Evolutionary conservation across 1,140 invertebrate species (phyloP).

Genomic region (Lepidotrigona ventralis): DNA sequence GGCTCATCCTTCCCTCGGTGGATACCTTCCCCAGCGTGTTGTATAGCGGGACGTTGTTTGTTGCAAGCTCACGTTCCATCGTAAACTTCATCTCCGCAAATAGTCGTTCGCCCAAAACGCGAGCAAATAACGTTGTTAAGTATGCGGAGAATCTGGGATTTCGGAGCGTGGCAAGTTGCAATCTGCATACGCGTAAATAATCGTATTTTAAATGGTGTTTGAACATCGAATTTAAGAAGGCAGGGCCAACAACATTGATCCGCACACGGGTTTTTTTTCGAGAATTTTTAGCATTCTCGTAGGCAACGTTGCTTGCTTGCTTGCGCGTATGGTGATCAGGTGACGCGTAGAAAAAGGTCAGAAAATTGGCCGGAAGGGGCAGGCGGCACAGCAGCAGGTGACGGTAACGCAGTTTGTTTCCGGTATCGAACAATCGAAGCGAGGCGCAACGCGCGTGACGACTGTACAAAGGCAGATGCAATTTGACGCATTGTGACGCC

Average conservation of each 20-base stretch:
- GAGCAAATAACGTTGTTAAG: not conserved
- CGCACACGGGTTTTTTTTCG: too few relatives aligned
- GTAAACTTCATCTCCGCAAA: constrained; percentile 24
- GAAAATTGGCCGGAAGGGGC: constrained; percentile 58
- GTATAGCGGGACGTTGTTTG: constrained; percentile 9
- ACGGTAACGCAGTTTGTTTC: constrained; percentile 65
- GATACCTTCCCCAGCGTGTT: too few relatives aligned
- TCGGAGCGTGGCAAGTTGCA: not conserved
- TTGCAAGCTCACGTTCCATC: not conserved
- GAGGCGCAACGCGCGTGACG: constrained; percentile 60
- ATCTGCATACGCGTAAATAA: too few relatives aligned
- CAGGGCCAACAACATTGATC: too few relatives aligned
- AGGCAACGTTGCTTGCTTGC: not conserved
- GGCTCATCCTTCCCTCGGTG: not conserved
- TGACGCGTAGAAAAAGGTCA: constrained; percentile 36
- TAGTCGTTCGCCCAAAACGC: constrained; percentile 5
- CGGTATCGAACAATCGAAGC: constrained; percentile 65
- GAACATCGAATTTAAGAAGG: too few relatives aligned
- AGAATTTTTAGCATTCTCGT: too few relatives aligned
- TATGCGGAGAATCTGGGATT: not conserved
- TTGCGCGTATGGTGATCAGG: constrained; percentile 14
- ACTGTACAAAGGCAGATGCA: constrained; percentile 60
- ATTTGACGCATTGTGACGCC: constrained; percentile 60
- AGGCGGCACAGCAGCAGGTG: constrained; percentile 48
- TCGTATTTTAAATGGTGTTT: too few relatives aligned